Base-by-base conservation (phyloP, 2,888 invertebrate genomes). In the Erebia palarica region DNA sequence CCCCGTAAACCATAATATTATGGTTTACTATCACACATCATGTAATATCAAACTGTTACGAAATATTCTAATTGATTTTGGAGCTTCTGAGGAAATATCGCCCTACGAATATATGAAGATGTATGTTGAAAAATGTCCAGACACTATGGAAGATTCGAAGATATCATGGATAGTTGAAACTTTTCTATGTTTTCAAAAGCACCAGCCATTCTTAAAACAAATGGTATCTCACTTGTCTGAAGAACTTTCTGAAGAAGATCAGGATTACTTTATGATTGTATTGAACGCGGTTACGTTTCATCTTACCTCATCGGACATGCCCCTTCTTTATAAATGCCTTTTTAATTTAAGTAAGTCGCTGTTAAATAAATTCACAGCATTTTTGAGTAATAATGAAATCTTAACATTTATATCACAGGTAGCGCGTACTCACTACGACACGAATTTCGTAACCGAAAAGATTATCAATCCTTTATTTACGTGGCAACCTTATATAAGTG, bases 391-490 rank as follows among this genome's bases (percentile, higher is more conserved):
- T 68, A 90, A 93, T 77, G 90, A 94, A 78, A 87, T 90, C 66
- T 81, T 94, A 63, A 81, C 88, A 53, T 86, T 83, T 55, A 86
- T 94, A 73, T 88, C 94, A 14, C 87, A 92, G 83, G 83, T 90
- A 72, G 94, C 93, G 47, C 90, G 93, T 77, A 76, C 80, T 58
- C 79, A 86, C 76, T 95, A 94, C 77, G 94, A 94, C 71, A 90
- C 90, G 58, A 86, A 83, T 47, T 95, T 90, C 76, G 88, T 94
- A 27, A 85, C 94, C 4, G 87, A 93, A 55, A 90, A 91, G 74
- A 92, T 95, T 63, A 85, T 94, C 27, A 80, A 82, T 57, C 94
- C 94, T 1, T 81, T 95, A 44, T 84, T 94, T 77, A 80, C 82
- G 55, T 92, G 92, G 92, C 92, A 92, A 75, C 91, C 92, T 9